Conservation (phyloP, 2,113 vertebrate genomes). For the Octodon degus region DNA sequence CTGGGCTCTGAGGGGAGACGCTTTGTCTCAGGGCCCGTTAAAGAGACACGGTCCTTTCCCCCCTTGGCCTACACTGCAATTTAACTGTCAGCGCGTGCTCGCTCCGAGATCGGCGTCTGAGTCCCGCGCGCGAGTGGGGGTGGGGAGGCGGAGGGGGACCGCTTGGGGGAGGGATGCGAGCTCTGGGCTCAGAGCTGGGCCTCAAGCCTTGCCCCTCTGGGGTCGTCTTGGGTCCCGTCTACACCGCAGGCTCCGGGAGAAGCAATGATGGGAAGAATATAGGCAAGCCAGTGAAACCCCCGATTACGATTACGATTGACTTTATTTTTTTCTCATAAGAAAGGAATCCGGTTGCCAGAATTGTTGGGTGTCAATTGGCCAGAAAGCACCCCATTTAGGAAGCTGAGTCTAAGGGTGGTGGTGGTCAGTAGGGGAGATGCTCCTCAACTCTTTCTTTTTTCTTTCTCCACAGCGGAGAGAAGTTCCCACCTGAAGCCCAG, state of each 20-base stretch:
- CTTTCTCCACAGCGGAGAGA: neutral
- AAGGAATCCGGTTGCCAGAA: neutral
- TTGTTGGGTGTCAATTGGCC: neutral
- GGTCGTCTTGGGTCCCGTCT: neutral
- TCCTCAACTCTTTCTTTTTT: neutral
- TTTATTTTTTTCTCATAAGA: neutral
- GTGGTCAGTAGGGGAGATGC: no score
- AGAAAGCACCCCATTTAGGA: neutral
- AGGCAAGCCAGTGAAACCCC: neutral
- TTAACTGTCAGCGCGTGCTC: constrained; percentile 91
- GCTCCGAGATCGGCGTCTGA: constrained; percentile 85
- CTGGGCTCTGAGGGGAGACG: constrained; percentile 87
- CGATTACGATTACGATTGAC: neutral
- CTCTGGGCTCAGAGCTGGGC: neutral
- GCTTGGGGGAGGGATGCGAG: neutral
- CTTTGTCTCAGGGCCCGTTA: constrained; percentile 90
- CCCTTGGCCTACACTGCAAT: constrained; percentile 90
- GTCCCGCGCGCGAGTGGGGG: constrained; percentile 82
- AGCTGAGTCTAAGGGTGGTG: neutral
- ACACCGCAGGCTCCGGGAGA: neutral
- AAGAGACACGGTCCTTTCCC: constrained; percentile 89
- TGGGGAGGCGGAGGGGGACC: neutral
- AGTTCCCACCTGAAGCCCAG: neutral
- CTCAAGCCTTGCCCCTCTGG: neutral
- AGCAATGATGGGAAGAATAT: neutral